These are phyloP conservation scores for Limnephilus marmoratus DNA, from an alignment of 2,888 invertebrate genomes.

Conservation along the genomic window DNA sequence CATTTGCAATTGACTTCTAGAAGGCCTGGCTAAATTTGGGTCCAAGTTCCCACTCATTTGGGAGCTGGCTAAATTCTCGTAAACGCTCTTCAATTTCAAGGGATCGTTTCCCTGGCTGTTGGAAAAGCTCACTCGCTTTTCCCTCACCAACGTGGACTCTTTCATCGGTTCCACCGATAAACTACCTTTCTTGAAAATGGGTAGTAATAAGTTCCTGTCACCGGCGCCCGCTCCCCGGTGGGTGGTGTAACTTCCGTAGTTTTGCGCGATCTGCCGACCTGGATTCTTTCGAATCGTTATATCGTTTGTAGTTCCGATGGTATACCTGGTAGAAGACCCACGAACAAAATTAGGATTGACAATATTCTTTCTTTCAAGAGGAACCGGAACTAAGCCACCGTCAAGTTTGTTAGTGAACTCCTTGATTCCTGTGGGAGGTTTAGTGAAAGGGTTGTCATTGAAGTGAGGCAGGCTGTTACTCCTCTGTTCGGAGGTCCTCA, in stretches of 20 bases:
- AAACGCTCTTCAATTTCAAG: constrained; percentile 44
- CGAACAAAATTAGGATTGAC: constrained; percentile 67
- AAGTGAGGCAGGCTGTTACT: constrained; percentile 72
- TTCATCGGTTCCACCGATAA: constrained; percentile 70
- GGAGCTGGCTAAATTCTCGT: constrained; percentile 53
- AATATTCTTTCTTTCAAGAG: constrained; percentile 31
- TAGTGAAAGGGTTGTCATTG: constrained; percentile 44
- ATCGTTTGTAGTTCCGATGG: constrained; percentile 67
- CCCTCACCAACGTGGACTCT: constrained; percentile 69
- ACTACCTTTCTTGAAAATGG: constrained; percentile 77
- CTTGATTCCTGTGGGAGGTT: neutral
- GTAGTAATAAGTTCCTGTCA: constrained; percentile 66
- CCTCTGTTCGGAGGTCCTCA: constrained; percentile 68
- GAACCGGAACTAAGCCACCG: neutral
- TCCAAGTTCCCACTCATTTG: neutral
- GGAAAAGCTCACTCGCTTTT: constrained; percentile 77
- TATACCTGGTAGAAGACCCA: constrained; percentile 67
- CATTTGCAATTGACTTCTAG: neutral
- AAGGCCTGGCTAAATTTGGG: neutral
- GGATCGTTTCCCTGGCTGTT: constrained; percentile 69
- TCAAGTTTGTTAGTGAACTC: constrained; percentile 40
- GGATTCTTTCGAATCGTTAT: constrained; percentile 44
- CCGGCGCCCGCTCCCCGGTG: neutral
- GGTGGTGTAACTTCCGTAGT: neutral
- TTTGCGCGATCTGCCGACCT: neutral